Conservation (phyloP, 2,797 vertebrate species). For the Martes flavigula region DNA sequence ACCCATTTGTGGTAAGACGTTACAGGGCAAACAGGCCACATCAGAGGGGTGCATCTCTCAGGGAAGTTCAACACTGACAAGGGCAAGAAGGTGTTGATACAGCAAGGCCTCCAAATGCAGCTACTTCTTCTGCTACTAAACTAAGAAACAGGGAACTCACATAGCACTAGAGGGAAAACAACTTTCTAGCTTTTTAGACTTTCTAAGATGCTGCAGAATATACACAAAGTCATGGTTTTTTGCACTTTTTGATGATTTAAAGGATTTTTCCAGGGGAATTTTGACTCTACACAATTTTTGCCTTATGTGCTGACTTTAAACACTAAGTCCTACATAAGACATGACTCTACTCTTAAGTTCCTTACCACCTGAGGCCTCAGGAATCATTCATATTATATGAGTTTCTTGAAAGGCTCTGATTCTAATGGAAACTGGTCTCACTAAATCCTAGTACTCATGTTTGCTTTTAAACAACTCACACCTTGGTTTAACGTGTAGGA, state of each 20-base stretch:
- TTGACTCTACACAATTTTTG: not conserved
- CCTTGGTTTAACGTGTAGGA: not conserved
- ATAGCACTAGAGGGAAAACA: not conserved
- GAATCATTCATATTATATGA: slow-evolving; percentile 28
- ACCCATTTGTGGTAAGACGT: slow-evolving; percentile 1
- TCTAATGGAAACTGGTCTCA: not conserved
- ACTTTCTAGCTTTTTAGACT: not conserved
- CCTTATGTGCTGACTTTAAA: not conserved
- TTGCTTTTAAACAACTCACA: slow-evolving; percentile 33
- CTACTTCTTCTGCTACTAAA: not conserved
- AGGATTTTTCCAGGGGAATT: slow-evolving; percentile 15
- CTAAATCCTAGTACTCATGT: not conserved
- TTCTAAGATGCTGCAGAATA: not conserved
- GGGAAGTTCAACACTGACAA: not conserved
- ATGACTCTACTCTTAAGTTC: not conserved
- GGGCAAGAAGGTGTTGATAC: not conserved
- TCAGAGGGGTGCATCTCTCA: not conserved
- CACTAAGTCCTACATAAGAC: not conserved
- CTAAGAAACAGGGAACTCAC: not conserved
- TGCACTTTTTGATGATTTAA: not conserved
- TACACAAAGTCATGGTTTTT: not conserved
- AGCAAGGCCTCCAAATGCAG: not conserved
- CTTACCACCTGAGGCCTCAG: not conserved
- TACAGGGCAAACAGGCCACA: not conserved
- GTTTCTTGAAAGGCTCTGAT: slow-evolving; percentile 35